These are phyloP conservation scores for Buathra laborator DNA, from an alignment of 2,888 invertebrate genomes.

Conservation along the genomic window DNA sequence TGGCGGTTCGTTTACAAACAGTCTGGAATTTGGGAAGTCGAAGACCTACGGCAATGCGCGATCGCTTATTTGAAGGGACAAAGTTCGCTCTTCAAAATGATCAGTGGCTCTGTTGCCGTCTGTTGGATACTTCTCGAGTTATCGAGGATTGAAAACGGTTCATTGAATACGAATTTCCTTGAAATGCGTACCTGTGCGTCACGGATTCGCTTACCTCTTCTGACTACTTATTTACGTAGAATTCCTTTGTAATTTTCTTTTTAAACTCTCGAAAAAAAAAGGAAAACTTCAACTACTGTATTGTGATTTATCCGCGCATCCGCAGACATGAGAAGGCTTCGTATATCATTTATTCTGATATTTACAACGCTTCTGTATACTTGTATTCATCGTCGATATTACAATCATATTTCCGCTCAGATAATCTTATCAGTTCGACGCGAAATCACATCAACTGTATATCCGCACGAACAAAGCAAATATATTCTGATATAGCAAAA, in stretches of 20 bases:
- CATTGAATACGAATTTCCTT: not conserved
- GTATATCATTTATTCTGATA: not conserved
- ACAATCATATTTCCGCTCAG: not conserved
- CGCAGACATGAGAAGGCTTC: not conserved
- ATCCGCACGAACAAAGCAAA: not conserved
- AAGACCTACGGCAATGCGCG: not conserved
- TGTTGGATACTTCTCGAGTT: not conserved
- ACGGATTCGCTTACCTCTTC: not conserved
- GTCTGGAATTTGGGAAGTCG: not conserved
- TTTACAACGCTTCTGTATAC: not conserved
- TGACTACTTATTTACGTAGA: not conserved
- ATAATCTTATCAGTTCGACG: constrained; percentile 18
- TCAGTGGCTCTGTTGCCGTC: not conserved
- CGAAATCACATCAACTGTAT: not conserved
- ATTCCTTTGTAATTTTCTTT: not conserved
- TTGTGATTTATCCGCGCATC: not conserved
- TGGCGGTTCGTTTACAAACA: not conserved
- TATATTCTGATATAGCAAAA: not conserved
- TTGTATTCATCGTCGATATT: not conserved
- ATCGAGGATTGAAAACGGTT: not conserved
- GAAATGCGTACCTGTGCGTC: not conserved
- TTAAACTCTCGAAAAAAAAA: not conserved
- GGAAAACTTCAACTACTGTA: not conserved
- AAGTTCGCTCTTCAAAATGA: not conserved
- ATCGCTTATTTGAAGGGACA: not conserved